Evolutionary conservation across 1,140 invertebrate genomes (phyloP), one percentile per base, ranked within the genome.

Genomic region (Drosophila trapezifrons): DNA sequence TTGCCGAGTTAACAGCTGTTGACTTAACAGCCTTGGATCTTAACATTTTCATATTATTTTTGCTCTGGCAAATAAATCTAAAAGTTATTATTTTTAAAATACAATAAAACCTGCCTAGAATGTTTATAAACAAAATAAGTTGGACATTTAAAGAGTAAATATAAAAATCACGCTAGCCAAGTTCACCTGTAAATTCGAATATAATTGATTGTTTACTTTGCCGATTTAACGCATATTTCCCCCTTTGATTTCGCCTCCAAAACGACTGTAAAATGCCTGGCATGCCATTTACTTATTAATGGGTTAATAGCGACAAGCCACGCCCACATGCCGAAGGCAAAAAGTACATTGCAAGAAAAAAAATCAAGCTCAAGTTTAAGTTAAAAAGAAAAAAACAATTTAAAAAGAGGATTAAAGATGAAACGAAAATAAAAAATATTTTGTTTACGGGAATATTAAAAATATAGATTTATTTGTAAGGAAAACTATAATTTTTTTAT

Each of bases 231-330:
- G 37, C 49, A 46, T 54, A 15, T 69, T 67, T 52, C 45, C 20
- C 46, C 27, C n/a, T 49, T 75, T 75, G 49, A 38, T 27, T 38
- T 12, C 4, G 25, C 15, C 27, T n/a, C 25, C 18, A 47, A 71
- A 71, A 57, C 42, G 64, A 32, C 38, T 66, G 38, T 46, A 25
- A 78, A 82, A 63, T 78, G 52, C 57, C 63, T 57, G 40, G 20
- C 59, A 71, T 82, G 64, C 55, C 60, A 74, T 78, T 80, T 72
- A 40, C 43, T 56, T 76, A 60, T 76, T 80, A 80, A 76, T 80
- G 40, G 59, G 54, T 46, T 78, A 80, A 79, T 57, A 62, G 51
- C 37, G 35, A 20, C 42, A 15, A 4, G n/a, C 58, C 63, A 70
- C 70, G 80, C 70, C 75, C 54, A 73, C 55, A 37, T 46, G 52